phyloP scores from a whole-genome alignment of 2,113 vertebrate genomes.

The Cathartes aura region DNA sequence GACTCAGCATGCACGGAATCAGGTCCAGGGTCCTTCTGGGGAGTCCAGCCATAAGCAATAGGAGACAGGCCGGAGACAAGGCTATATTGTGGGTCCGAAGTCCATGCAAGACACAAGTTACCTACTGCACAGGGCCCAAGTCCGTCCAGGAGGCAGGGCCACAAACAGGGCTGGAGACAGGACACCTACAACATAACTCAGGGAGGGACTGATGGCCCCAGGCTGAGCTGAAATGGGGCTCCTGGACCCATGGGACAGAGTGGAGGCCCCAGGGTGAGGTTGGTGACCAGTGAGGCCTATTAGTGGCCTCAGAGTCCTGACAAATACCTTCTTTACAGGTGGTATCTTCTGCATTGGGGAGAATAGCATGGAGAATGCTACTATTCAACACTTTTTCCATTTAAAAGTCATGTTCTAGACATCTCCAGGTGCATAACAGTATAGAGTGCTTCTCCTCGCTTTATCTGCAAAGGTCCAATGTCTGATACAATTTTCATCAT shows the following conservation, averaged over 20 bases:
- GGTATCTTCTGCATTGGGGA: neutral
- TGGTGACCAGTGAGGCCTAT: neutral
- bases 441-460: neutral
- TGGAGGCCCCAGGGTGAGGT: fast-evolving
- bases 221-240: neutral
- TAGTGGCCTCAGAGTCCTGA: neutral
- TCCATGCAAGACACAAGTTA: neutral
- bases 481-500: neutral
- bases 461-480: neutral
- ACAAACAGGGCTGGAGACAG: neutral
- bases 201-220: neutral
- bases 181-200: neutral
- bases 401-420: neutral
- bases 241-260: neutral
- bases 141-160: neutral
- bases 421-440: neutral
- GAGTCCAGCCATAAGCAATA: neutral
- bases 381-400: neutral
- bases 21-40: neutral
- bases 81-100: neutral
- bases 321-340: neutral
- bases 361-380: neutral
- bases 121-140: neutral
- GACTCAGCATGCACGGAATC: neutral
- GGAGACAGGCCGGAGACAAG: neutral